Evolutionary conservation across 2,888 invertebrate species (phyloP).

Genomic region (Epistrophe grossulariae): DNA sequence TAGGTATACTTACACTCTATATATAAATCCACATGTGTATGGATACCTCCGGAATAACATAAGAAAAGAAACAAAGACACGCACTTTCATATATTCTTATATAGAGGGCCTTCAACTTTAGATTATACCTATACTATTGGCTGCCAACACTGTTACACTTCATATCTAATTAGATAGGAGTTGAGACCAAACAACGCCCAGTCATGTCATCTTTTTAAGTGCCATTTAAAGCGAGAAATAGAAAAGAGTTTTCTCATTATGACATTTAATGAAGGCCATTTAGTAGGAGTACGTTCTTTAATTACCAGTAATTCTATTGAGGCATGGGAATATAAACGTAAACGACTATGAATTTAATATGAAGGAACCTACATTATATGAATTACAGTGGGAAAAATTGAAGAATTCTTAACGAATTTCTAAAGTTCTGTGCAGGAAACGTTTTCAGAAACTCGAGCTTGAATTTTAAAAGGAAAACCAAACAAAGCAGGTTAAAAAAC

Average conservation of each 20-base stretch:
- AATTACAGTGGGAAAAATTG: not conserved
- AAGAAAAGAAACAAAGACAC: not conserved
- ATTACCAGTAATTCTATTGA: conserved; percentile 42
- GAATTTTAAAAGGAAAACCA: too few species aligned
- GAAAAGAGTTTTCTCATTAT: conserved; percentile 67
- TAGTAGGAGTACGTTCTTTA: conserved; percentile 66
- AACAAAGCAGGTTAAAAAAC: too few species aligned
- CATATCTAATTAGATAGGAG: not conserved
- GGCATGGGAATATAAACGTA: conserved; percentile 26
- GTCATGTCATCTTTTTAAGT: conserved; percentile 59
- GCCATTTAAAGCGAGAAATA: conserved; percentile 64
- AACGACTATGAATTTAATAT: not conserved
- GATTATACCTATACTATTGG: not conserved
- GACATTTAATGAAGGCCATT: conserved; percentile 63
- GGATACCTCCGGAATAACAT: not conserved
- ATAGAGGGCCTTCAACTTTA: not conserved
- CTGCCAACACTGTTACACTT: not conserved
- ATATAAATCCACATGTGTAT: not conserved
- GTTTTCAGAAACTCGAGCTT: too few species aligned
- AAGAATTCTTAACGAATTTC: not conserved
- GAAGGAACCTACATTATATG: not conserved
- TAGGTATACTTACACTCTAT: not conserved
- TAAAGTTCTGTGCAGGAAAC: too few species aligned
- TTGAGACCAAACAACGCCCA: conserved; percentile 15
- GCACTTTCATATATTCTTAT: not conserved